Conservation (phyloP, 2,797 vertebrate species). For the Typhlichthys eigenmanni region DNA sequence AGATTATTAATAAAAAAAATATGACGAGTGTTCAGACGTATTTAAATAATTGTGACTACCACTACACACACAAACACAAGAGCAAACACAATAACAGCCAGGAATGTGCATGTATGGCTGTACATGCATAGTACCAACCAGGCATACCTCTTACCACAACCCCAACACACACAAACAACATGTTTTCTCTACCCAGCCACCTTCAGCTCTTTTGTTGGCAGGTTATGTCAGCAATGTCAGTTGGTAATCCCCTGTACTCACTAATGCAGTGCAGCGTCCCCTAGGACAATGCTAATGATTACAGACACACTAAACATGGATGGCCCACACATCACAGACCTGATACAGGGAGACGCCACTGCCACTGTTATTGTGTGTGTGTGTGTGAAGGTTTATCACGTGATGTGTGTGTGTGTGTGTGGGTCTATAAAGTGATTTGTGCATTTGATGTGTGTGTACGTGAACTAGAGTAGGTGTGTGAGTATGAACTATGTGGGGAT, state of each 20-base stretch:
- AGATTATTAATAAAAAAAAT: too few relatives aligned
- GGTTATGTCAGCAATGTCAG: constrained; percentile 39
- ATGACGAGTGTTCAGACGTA: too few relatives aligned
- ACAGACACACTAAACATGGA: constrained; percentile 52
- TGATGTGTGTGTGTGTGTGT: not conserved
- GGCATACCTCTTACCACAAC: too few relatives aligned
- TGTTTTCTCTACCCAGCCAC: not conserved
- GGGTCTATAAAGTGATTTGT: not conserved
- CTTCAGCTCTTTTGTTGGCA: constrained; percentile 2
- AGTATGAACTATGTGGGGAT: not conserved
- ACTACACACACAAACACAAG: not conserved
- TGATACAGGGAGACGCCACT: constrained; percentile 14
- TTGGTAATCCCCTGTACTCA: constrained; percentile 63
- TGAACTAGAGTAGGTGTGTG: not conserved
- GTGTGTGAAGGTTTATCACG: not conserved
- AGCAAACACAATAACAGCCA: not conserved
- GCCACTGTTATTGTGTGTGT: constrained; percentile 8
- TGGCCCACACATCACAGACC: constrained; percentile 3
- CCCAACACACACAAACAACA: constrained; percentile 3
- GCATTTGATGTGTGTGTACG: constrained; percentile 1
- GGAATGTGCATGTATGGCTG: too few relatives aligned
- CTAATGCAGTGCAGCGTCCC: constrained; percentile 68
- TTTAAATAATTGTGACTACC: too few relatives aligned
- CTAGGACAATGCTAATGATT: constrained; percentile 69
- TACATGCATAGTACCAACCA: too few relatives aligned